A percentile compares a stretch with the other conserved stretches of the same genome.
phyloP scores from a whole-genome alignment of 35 echinoderm and acorn worm genomes.

The Heliocidaris tuberculata region DNA sequence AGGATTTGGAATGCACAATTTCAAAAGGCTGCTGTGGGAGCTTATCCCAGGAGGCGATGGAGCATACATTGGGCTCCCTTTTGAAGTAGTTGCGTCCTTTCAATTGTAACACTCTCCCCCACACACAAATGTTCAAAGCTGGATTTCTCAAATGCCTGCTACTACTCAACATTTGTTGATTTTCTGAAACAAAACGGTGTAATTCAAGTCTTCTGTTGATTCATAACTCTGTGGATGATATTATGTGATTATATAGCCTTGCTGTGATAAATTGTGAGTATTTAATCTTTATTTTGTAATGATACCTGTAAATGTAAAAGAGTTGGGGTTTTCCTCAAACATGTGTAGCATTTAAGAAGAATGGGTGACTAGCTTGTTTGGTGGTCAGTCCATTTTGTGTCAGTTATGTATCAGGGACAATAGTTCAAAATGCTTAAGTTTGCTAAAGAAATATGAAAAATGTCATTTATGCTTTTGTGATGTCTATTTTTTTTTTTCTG shows the following conservation, averaged over 20 bases:
- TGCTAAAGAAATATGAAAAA: not conserved
- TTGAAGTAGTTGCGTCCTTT: not conserved
- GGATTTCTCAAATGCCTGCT: not conserved
- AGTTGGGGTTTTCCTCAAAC: not conserved
- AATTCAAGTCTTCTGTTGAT: not conserved
- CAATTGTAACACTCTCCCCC: not conserved
- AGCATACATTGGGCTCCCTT: not conserved
- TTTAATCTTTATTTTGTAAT: not conserved
- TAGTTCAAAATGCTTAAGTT: not conserved
- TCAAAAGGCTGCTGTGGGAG: not conserved
- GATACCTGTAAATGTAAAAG: not conserved
- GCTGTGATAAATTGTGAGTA: not conserved
- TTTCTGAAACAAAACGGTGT: not conserved
- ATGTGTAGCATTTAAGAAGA: not conserved
- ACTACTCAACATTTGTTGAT: constrained; percentile 2
- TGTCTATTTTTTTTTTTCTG: not conserved
- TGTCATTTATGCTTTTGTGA: not conserved
- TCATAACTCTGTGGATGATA: not conserved
- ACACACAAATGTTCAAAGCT: constrained; percentile 17
- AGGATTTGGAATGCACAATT: not conserved
- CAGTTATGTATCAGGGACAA: too few species aligned
- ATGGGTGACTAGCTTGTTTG: not conserved
- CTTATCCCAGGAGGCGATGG: not conserved
- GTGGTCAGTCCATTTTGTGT: not conserved
- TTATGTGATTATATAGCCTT: constrained; percentile 17